Base-by-base conservation (phyloP, 2,113 vertebrate genomes). In the Nyctereutes procyonoides region DNA sequence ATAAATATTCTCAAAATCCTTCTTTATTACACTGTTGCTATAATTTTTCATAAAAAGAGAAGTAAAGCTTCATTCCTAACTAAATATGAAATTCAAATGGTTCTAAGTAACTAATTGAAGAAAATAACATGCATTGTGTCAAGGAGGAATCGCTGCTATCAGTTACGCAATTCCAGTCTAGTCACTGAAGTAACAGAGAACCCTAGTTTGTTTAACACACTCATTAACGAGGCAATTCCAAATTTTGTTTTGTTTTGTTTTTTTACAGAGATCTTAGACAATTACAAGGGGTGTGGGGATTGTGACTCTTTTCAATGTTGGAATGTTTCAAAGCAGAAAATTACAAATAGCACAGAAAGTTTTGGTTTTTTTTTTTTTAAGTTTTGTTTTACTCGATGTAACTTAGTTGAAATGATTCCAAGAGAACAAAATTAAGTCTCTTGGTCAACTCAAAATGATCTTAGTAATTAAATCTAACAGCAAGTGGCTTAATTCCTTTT, bases 401-500 rank as follows among this genome's bases (percentile, higher is more conserved):
- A 60, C 60, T 93, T 53, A 35, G 94, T 58, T 67, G 19, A 74
- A 95, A 94, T 53, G 2, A 79, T 74, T 73, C 71, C 56, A 92
- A 55, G n/a, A 88, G 20, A 84, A 22, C 30, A 43, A 69, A 62
- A 30, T 6, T 19, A 77, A 71, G 56, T 74, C 32, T 15, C 22
- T 43, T 79, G 28, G 14, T 51, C 60, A 73, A 69, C 20, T 80
- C 12, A 14, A 88, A 87, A 77, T 26, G n/a, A 63, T 69, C 56
- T 53, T 16, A n/a, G 80, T 53, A 51, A 74, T 30, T 81, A 30
- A 85, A 32, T 28, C n/a, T 71, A 56, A 65, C 24, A 84, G 38
- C 79, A 8, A 56, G 10, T 35, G 60, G 48, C 24, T 79, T 76
- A 3, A 12, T 15, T 7, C 58, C 9, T 65, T 73, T 62, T 55